These are phyloP conservation scores for Leptothorax acervorum DNA, from an alignment of 2,888 invertebrate genomes.

Conservation along the genomic window DNA sequence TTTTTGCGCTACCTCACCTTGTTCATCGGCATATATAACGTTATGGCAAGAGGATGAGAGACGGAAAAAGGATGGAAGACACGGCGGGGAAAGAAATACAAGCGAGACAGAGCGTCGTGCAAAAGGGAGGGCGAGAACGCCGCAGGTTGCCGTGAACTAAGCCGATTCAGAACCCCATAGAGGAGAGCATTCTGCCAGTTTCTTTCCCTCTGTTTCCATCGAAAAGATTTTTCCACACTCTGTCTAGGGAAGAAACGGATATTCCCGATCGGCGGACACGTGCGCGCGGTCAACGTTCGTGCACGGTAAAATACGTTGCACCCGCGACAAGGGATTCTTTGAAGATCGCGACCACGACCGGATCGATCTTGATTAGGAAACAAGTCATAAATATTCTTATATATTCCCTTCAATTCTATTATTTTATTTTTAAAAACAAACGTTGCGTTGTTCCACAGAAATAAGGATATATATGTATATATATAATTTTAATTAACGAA, in stretches of 20 bases:
- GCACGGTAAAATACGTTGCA: constrained; percentile 64
- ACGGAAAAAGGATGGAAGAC: constrained; percentile 38
- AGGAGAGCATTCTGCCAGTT: constrained; percentile 66
- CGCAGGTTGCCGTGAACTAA: constrained; percentile 57
- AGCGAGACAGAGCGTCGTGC: constrained; percentile 1
- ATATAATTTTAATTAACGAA: neutral
- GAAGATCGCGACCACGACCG: constrained; percentile 46
- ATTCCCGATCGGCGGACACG: constrained; percentile 72
- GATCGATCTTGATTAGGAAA: constrained; percentile 27
- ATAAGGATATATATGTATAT: too few species aligned
- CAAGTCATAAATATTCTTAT: neutral
- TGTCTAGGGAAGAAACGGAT: constrained; percentile 66
- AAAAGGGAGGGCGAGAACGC: constrained; percentile 57
- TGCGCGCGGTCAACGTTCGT: constrained; percentile 67
- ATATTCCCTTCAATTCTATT: neutral
- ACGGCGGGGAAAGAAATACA: neutral
- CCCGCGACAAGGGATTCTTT: constrained; percentile 53
- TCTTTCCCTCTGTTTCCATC: constrained; percentile 72
- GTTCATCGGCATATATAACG: constrained; percentile 75
- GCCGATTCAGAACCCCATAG: constrained; percentile 68
- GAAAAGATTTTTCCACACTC: constrained; percentile 69
- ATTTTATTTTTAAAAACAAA: neutral
- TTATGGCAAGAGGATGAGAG: constrained; percentile 54
- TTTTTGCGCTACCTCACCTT: constrained; percentile 79
- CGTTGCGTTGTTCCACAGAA: neutral